These are phyloP conservation scores for Xyrichtys novacula DNA, from an alignment of 2,797 vertebrate genomes.

Conservation along the genomic window DNA sequence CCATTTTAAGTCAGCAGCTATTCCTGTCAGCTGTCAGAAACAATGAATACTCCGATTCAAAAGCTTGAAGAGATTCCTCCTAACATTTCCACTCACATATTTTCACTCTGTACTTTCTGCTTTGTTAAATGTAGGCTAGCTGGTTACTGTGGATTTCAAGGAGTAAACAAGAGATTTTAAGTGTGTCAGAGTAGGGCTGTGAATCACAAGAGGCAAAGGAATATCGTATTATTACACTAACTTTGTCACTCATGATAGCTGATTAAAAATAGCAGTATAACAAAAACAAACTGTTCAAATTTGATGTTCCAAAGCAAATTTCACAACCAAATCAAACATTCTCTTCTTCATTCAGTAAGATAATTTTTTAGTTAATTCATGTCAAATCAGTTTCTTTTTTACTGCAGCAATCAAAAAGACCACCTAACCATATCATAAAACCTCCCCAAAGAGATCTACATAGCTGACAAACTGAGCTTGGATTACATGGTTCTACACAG, in stretches of 20 bases:
- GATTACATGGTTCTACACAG: background rate
- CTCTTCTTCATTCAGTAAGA: too few relatives aligned
- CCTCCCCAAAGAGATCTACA: background rate
- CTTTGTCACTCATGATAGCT: too few relatives aligned
- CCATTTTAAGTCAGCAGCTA: slow-evolving; percentile 36
- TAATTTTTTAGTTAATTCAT: too few relatives aligned
- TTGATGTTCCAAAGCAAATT: too few relatives aligned
- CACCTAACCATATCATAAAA: background rate
- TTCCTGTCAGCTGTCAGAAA: slow-evolving; percentile 33
- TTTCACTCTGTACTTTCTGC: slow-evolving; percentile 11
- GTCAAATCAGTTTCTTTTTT: too few relatives aligned
- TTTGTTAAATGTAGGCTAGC: slow-evolving; percentile 1
- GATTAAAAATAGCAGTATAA: too few relatives aligned
- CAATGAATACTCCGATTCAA: slow-evolving; percentile 11
- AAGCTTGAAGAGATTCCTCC: slow-evolving; percentile 15
- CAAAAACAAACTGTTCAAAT: too few relatives aligned
- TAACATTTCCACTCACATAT: slow-evolving; percentile 29
- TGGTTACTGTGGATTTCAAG: background rate
- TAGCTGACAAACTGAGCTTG: background rate
- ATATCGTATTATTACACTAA: too few relatives aligned
- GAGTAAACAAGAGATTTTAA: background rate
- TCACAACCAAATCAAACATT: too few relatives aligned
- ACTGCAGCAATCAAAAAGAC: background rate
- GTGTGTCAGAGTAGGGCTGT: background rate
- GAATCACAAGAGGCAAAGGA: background rate